Base-by-base conservation (phyloP, 2,888 invertebrate species). In the Ormyrus nitidulus region DNA sequence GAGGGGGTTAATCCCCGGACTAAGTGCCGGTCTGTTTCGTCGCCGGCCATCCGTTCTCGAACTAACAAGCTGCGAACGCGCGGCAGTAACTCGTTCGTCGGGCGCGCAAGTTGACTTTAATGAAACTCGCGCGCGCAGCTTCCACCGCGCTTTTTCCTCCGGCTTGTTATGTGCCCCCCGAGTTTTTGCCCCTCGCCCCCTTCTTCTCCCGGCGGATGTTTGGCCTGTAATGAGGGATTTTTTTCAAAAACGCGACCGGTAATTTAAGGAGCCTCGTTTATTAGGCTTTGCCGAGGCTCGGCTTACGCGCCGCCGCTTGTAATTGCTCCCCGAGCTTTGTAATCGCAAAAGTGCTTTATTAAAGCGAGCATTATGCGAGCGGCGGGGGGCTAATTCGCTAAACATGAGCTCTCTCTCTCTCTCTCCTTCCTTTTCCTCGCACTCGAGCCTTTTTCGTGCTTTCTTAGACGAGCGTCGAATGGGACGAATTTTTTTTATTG, bases 81-180 rank as follows among this genome's bases (percentile, higher is more conserved):
- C 46, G 56, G n/a, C n/a, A 11, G 54, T 75, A 75, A 75, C 59
- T 58, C 65, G 56, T 56, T 71, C 49, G 54, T 64, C 46, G 56
- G 73, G 66, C 19, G 66, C 19, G 19, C 77, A 75, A 66, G 79
- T 62, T 75, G 74, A 71, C 77, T 79, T 79, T 80, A 84, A 81
- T 82, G 79, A 83, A 83, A 82, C 77, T 71, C 68, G 54, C 64
- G 54, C 64, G 54, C 53, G 48, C 6, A n/a, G 49, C n/a, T 59
- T 58, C 34, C 61, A 48, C 68, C n/a, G 5, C 64, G n/a, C 64
- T 44, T 68, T 68, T 77, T 48, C 61, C 6, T 13, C 54, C 13
- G 58, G 53, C 49, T 69, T 54, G 1, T 19, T 59, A 10, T 8
- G 11, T 11, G 13, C 54, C 44, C 54, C 44, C 59, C 8, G 6